These are phyloP conservation scores for Pitangus sulphuratus DNA, from an alignment of 2,797 vertebrate species.

Conservation along the genomic window DNA sequence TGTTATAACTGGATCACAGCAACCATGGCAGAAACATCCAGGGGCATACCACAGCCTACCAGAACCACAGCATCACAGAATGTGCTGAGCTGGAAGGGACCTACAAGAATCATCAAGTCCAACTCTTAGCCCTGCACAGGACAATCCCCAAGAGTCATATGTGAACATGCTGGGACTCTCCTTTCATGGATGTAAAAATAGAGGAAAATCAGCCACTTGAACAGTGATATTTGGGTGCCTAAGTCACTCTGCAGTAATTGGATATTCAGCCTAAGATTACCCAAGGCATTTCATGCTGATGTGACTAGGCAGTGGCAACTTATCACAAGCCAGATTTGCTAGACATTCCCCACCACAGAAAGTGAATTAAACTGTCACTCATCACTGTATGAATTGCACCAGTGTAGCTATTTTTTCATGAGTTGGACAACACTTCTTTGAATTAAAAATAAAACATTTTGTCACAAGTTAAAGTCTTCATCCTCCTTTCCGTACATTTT, in stretches of 20 bases:
- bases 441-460: conserved; percentile 6
- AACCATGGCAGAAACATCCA: background rate
- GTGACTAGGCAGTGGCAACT: background rate
- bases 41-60: background rate
- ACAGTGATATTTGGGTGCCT: background rate
- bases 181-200: background rate
- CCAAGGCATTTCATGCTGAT: background rate
- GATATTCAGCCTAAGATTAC: conserved; percentile 14
- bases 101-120: background rate
- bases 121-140: background rate
- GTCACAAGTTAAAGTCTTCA: background rate
- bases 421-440: background rate
- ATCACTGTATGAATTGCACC: background rate
- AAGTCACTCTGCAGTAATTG: background rate
- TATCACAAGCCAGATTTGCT: conserved; percentile 10
- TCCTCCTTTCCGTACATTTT: background rate
- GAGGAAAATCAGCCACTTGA: background rate
- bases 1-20: background rate
- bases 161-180: background rate
- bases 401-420: background rate
- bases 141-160: background rate
- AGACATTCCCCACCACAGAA: conserved; percentile 31
- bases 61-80: background rate
- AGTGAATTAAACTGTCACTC: conserved; percentile 62
- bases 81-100: background rate